Base-by-base conservation (phyloP, 2,113 vertebrate species). In the Myotis davidii region DNA sequence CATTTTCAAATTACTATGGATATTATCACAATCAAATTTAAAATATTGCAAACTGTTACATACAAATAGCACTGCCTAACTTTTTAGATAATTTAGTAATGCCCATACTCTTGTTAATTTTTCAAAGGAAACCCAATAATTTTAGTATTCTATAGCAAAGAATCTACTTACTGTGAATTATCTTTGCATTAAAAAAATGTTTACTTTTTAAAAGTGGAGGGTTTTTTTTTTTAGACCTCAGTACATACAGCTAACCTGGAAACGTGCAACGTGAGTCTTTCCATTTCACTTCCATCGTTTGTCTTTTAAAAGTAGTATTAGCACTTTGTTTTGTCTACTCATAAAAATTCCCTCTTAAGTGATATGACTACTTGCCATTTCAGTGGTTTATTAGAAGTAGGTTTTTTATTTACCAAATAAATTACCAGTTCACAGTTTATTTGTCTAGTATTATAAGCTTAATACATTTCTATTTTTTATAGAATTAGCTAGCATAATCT, bases 91-190 rank as follows among this genome's bases (percentile, higher is more conserved):
- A 84, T 59, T 83, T 88, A 70, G 17, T 70, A 52, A 67, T 76
- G 25, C 9, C 14, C 54, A 3, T n/a, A 73, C 5, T 23, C 76
- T 23, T 48, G 21, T 56, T 56, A 61, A 61, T 27, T 72, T 56
- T n/a, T 32, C 76, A 95, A 89, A 94, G 83, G 78, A 77, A 93
- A 93, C 73, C 10, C 39, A 91, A 0, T 48, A 91, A 0, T 48
- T 14, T 10, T 86, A 64, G 13, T 50, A 27, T 32, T 89, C 52
- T 18, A 54, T 82, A 85, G 64, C 59, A 92, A 81, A 94, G 29
- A 74, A 69, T 87, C 61, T 52, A 25, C 20, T 82, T 70, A 69
- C 10, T 70, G 9, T 6, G 6, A 64, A 18, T 48, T 82, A 7
- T 52, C 72, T 16, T 83, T 56, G 12, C 25, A 56, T 93, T 94